Evolutionary conservation across 2,888 invertebrate genomes (phyloP).

Genomic region (Clistopyga incitator): DNA sequence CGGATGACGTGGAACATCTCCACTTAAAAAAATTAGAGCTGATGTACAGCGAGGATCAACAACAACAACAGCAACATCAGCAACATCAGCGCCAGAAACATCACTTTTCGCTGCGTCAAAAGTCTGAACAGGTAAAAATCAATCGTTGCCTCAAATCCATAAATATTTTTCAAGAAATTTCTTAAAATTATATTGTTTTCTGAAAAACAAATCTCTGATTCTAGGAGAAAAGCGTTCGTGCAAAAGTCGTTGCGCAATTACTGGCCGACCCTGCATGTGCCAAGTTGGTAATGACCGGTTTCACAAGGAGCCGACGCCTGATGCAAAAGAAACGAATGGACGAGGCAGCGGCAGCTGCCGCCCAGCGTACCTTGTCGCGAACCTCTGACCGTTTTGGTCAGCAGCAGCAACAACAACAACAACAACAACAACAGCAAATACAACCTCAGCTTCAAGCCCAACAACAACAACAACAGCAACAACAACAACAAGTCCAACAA

Average conservation of each 20-base stretch:
- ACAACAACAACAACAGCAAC: constrained; percentile 47
- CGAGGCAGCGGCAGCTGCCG: constrained; percentile 53
- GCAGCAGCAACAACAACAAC: constrained; percentile 44
- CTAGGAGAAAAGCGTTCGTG: constrained; percentile 65
- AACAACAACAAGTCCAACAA: constrained; percentile 66
- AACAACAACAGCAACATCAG: constrained; percentile 72
- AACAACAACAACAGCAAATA: constrained; percentile 52
- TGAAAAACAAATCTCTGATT: neutral
- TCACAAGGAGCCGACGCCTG: constrained; percentile 60
- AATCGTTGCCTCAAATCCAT: neutral
- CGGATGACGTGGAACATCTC: constrained; percentile 80
- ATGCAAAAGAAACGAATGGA: constrained; percentile 63
- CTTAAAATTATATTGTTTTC: too few species aligned
- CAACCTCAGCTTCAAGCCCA: constrained; percentile 57
- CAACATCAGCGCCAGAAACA: constrained; percentile 77
- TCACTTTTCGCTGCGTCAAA: constrained; percentile 67
- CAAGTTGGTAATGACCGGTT: constrained; percentile 65
- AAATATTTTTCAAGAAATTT: neutral
- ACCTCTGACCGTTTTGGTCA: constrained; percentile 56
- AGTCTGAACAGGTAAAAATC: constrained; percentile 66
- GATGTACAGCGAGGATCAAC: constrained; percentile 65
- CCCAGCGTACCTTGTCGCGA: constrained; percentile 53
- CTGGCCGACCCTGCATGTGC: constrained; percentile 63
- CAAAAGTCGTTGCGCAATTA: constrained; percentile 65
- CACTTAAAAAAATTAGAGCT: constrained; percentile 80